Evolutionary conservation across 2,113 vertebrate genomes (phyloP), one percentile per base, ranked within the genome.

Genomic region (Hiodon tergisus): DNA sequence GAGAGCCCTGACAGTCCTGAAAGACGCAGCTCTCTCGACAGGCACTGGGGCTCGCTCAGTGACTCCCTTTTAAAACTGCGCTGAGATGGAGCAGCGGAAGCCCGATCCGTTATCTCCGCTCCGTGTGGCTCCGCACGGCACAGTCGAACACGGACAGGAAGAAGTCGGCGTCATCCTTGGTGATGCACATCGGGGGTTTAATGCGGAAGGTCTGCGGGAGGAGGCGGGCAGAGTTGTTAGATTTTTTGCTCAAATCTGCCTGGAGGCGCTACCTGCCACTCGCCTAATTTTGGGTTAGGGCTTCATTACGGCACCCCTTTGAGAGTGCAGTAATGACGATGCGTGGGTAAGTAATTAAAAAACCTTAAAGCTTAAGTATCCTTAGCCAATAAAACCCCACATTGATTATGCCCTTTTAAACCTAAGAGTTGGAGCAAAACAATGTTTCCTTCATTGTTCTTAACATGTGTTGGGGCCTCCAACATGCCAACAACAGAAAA

Each of bases 181-280:
- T 94, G 88, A 98, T 86, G 82, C 97, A 98, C 95, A 98, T 93
- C 0, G 96, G 91, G 0, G 97, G 96, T 47, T 93, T 89, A 63
- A 99, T 85, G 79, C 97, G 93, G 72, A 99, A 95, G 1, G 89
- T 95, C 97, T 99, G 76, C 72, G 76, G 72, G 70, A 8, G 72
- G 46, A 67, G 63, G 17, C 31, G 65, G 74, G 2, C 54, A 2
- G n/a, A 46, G 54, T 51, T 2, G 71, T 51, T 69, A 14, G 67
- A 31, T 71, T 71, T 71, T 71, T 11, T 4, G 9, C 4, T 14
- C 2, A 0, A 69, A 8, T 14, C 6, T 13, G n/a, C 51, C 67
- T 4, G 8, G 14, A 52, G n/a, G 50, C 48, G 13, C 59, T 61
- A 61, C 13, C 50, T 3, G 0, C 14, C 67, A 53, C 5, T 31